phyloP scores from a whole-genome alignment of 2,113 vertebrate species.

The Pipra filicauda region DNA sequence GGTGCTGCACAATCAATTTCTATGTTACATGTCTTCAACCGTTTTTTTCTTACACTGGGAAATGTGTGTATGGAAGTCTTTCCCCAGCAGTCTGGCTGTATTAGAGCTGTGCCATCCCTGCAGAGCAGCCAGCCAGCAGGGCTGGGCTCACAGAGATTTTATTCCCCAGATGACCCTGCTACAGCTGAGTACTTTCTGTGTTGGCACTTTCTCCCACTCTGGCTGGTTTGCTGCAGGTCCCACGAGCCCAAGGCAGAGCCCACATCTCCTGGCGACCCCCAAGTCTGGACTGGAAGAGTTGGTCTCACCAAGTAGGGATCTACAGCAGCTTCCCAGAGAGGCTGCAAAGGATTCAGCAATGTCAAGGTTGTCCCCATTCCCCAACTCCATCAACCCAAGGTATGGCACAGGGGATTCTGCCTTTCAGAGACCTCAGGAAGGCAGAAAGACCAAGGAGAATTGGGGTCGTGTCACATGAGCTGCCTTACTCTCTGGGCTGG shows the following conservation, averaged over 20 bases:
- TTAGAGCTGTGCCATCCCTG: not conserved
- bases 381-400: not conserved
- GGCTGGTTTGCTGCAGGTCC: not conserved
- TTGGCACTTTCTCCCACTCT: not conserved
- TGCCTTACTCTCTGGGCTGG: not conserved
- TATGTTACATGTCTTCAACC: not conserved
- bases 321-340: not conserved
- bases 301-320: not conserved
- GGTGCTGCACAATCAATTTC: not conserved
- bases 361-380: fast-evolving
- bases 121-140: not conserved
- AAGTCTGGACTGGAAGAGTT: not conserved
- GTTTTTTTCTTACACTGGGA: not conserved
- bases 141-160: fast-evolving
- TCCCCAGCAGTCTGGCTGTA: not conserved
- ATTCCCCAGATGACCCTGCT: not conserved
- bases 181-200: not conserved
- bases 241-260: not conserved
- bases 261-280: not conserved
- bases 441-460: not conserved
- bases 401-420: not conserved
- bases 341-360: not conserved
- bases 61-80: fast-evolving
- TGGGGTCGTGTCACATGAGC: not conserved
- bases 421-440: not conserved